These are phyloP conservation scores for Netelia melanura DNA, from an alignment of 2,888 invertebrate genomes.

Conservation along the genomic window DNA sequence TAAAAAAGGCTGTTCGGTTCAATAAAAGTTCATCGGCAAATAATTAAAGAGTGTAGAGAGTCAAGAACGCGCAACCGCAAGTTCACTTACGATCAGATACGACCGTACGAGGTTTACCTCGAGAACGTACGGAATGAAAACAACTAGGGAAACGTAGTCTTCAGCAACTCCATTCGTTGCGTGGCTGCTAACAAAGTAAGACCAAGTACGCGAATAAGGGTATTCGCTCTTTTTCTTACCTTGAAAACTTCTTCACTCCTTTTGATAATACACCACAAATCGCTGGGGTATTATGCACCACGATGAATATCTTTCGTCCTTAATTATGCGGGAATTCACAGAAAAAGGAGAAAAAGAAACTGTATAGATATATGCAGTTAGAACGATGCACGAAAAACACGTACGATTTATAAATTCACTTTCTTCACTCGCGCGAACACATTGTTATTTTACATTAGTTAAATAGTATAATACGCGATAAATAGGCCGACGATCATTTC, in stretches of 20 bases:
- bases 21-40: no score
- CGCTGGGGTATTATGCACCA: neutral
- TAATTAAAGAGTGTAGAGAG: no score
- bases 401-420: conserved; percentile 59
- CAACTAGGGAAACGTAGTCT: conserved; percentile 41
- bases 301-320: conserved; percentile 15
- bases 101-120: conserved; percentile 40
- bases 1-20: no score
- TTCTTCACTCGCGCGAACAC: conserved; percentile 52
- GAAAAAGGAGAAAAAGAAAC: conserved; percentile 15
- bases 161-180: neutral
- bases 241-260: conserved; percentile 49
- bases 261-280: conserved; percentile 21
- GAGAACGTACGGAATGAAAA: conserved; percentile 60
- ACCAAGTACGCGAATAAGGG: conserved; percentile 33
- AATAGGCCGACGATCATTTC: conserved; percentile 11
- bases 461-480: conserved; percentile 16
- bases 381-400: conserved; percentile 59
- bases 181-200: neutral
- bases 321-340: conserved; percentile 46
- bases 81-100: conserved; percentile 58
- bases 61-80: no score
- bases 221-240: conserved; percentile 47
- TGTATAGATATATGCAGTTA: conserved; percentile 21
- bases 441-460: conserved; percentile 14